phyloP scores from a whole-genome alignment of 2,888 invertebrate genomes.

The Nephrotoma flavescens region DNA sequence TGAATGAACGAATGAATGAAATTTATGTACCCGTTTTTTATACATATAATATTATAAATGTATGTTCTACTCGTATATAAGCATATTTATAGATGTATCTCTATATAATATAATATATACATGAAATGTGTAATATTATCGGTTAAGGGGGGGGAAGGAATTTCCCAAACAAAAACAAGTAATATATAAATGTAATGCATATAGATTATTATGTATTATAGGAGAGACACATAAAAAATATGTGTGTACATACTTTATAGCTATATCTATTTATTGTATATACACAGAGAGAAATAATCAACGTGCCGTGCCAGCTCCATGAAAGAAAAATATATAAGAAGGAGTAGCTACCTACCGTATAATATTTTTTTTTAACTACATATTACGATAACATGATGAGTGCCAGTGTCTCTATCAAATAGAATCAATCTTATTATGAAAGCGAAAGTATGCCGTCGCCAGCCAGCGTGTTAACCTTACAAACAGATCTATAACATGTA shows the following conservation, averaged over 20 bases:
- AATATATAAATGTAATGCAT: neutral
- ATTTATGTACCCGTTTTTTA: neutral
- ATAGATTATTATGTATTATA: neutral
- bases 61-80: neutral
- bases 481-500: neutral
- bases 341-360: neutral
- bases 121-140: neutral
- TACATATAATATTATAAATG: neutral
- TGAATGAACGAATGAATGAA: neutral
- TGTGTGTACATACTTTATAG: neutral
- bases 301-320: neutral
- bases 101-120: neutral
- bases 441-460: neutral
- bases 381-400: neutral
- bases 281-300: neutral
- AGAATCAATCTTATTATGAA: neutral
- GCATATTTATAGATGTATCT: neutral
- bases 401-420: neutral
- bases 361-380: neutral
- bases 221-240: neutral
- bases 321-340: neutral
- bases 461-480: neutral
- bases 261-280: neutral
- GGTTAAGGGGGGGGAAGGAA: neutral
- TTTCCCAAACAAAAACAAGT: neutral